These are phyloP conservation scores for Aphelocoma californica DNA, from an alignment of 2,797 vertebrate genomes.

Conservation along the genomic window DNA sequence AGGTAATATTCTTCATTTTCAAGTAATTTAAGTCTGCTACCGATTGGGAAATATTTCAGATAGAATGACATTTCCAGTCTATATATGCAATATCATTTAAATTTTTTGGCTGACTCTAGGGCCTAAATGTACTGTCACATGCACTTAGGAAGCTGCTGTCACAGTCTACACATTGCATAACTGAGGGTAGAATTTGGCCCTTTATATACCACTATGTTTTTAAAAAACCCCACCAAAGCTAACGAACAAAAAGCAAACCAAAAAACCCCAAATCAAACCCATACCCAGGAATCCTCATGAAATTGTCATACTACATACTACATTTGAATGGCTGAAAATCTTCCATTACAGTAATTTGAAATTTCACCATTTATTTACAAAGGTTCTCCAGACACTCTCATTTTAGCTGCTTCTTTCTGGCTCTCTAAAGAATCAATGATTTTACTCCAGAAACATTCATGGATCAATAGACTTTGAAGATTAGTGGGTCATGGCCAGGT, in stretches of 20 bases:
- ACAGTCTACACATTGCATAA: background rate
- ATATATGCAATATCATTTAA: background rate
- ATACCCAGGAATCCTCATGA: background rate
- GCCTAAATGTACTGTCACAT: background rate
- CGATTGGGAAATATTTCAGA: background rate
- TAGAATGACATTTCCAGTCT: background rate
- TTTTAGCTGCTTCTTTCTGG: slow-evolving; percentile 27
- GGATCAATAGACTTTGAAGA: slow-evolving; percentile 55
- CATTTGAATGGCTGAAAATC: background rate
- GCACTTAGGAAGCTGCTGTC: background rate
- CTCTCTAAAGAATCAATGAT: slow-evolving; percentile 15
- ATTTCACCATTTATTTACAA: slow-evolving; percentile 4
- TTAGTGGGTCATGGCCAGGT: slow-evolving; percentile 46
- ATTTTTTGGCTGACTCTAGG: background rate
- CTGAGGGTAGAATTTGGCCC: background rate
- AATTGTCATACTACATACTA: background rate
- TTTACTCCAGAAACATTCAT: slow-evolving; percentile 22
- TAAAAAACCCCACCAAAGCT: background rate
- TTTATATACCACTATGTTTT: background rate
- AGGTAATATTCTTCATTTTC: background rate
- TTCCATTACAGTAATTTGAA: background rate
- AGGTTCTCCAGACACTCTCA: background rate
- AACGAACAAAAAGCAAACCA: background rate
- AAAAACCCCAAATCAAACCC: background rate
- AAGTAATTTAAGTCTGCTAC: background rate